Percentiles rank a stretch among this genome's conserved stretches.
These are phyloP conservation scores for Nematostella vectensis DNA, from an alignment of 92 coral and sea anemone genomes.

Conservation along the genomic window DNA sequence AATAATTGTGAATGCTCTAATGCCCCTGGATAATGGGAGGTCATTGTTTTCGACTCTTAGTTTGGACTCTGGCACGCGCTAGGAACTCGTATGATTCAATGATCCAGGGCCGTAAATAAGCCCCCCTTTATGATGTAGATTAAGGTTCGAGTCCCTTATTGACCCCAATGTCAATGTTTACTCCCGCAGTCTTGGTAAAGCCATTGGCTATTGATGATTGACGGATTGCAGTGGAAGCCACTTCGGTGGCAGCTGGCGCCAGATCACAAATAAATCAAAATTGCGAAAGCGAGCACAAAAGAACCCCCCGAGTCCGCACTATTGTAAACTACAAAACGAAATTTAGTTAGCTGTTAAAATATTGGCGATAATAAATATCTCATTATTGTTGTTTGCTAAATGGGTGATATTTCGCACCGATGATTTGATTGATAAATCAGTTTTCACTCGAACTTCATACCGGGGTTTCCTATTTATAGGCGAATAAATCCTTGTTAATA, in stretches of 20 bases:
- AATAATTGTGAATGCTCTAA: neutral
- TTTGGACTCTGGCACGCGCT: slow-evolving; percentile 83
- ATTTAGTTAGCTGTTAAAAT: neutral
- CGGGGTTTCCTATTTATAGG: too few species aligned
- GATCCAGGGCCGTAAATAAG: slow-evolving; percentile 18
- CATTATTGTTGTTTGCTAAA: neutral
- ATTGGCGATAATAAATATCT: neutral
- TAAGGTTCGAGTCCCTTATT: slow-evolving; percentile 37
- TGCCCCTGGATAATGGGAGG: neutral
- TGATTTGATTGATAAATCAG: too few species aligned
- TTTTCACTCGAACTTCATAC: too few species aligned
- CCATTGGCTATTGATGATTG: slow-evolving; percentile 6
- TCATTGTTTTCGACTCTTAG: slow-evolving; percentile 20
- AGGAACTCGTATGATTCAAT: slow-evolving; percentile 55
- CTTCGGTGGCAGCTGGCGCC: slow-evolving; percentile 23
- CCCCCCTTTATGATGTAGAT: slow-evolving; percentile 62
- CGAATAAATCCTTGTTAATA: too few species aligned
- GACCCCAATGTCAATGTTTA: slow-evolving; percentile 41
- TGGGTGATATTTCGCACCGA: too few species aligned
- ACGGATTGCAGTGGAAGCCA: slow-evolving; percentile 14
- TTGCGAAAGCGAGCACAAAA: slow-evolving; percentile 20
- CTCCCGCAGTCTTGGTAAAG: slow-evolving; percentile 7
- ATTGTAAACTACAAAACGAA: neutral
- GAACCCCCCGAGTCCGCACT: neutral
- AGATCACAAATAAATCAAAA: slow-evolving; percentile 1